Conservation (phyloP, 92 coral and sea anemone species). For the Parazoanthus atlanticus region DNA sequence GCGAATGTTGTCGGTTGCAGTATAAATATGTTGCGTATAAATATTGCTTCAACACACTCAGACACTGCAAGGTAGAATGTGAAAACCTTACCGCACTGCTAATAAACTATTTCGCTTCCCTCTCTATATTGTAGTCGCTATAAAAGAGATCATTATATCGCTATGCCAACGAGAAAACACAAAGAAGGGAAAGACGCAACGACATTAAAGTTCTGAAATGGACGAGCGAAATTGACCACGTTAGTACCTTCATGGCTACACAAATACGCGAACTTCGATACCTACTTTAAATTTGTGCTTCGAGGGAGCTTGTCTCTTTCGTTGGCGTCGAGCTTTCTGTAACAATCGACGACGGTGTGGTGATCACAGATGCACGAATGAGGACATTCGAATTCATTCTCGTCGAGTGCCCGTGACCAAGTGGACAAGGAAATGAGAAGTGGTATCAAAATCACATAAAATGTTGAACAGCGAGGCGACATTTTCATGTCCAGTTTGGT, state of each 20-base stretch:
- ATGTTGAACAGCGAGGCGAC: not conserved
- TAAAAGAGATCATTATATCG: not conserved
- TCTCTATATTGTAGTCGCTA: not conserved
- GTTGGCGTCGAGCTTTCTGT: not conserved
- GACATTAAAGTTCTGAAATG: not conserved
- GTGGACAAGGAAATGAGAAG: not conserved
- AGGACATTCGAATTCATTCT: not conserved
- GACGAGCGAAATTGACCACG: not conserved
- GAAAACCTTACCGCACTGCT: not conserved
- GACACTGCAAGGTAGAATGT: not conserved
- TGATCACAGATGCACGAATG: not conserved
- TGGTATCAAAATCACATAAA: not conserved
- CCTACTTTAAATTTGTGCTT: not conserved
- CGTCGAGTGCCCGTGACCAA: not conserved
- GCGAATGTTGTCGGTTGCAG: not conserved
- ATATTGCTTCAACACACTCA: not conserved
- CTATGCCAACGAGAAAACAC: not conserved
- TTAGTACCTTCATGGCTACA: not conserved
- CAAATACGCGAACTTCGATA: not conserved
- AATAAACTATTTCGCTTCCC: no score
- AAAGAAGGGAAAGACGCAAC: not conserved
- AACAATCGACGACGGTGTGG: not conserved
- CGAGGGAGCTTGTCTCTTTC: not conserved
- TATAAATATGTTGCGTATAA: not conserved
- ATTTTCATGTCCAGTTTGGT: not conserved